Conservation (phyloP, 2,888 invertebrate genomes). For the Druceiella hillmani region DNA sequence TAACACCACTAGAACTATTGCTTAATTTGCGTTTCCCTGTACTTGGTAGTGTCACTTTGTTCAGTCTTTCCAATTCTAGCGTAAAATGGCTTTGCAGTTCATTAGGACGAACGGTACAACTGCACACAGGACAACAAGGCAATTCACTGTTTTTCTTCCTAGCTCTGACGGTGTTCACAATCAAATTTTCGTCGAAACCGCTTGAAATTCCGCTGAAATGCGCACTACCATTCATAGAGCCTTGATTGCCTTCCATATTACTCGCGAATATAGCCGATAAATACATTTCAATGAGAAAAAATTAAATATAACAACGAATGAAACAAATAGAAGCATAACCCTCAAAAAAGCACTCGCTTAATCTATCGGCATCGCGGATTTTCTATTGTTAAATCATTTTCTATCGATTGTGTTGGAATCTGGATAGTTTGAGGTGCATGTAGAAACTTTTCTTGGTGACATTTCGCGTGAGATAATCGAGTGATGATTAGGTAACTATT, state of each 20-base stretch:
- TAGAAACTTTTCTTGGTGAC: constrained; percentile 36
- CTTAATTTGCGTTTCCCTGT: constrained; percentile 36
- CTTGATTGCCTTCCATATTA: constrained; percentile 45
- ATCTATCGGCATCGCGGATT: constrained; percentile 42
- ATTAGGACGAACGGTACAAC: constrained; percentile 72
- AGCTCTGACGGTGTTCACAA: constrained; percentile 48
- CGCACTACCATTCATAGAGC: constrained; percentile 32
- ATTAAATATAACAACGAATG: not conserved
- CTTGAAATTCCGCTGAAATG: constrained; percentile 32
- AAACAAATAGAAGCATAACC: constrained; percentile 8
- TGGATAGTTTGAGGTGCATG: constrained; percentile 32
- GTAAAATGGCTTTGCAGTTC: constrained; percentile 81
- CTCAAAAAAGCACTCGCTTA: constrained; percentile 21
- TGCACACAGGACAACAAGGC: constrained; percentile 85
- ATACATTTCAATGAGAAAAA: constrained; percentile 34
- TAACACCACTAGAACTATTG: constrained; percentile 26
- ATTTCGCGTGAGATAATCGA: no score
- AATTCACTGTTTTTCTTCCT: constrained; percentile 60
- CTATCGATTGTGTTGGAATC: constrained; percentile 24
- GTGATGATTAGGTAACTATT: no score
- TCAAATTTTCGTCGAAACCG: constrained; percentile 40
- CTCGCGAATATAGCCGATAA: constrained; percentile 42
- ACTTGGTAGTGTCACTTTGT: constrained; percentile 37
- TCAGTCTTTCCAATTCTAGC: constrained; percentile 71
- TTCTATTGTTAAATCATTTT: constrained; percentile 29